Evolutionary conservation across 2,888 invertebrate genomes (phyloP), one percentile per base, ranked within the genome.

Genomic region (Apamea monoglypha): DNA sequence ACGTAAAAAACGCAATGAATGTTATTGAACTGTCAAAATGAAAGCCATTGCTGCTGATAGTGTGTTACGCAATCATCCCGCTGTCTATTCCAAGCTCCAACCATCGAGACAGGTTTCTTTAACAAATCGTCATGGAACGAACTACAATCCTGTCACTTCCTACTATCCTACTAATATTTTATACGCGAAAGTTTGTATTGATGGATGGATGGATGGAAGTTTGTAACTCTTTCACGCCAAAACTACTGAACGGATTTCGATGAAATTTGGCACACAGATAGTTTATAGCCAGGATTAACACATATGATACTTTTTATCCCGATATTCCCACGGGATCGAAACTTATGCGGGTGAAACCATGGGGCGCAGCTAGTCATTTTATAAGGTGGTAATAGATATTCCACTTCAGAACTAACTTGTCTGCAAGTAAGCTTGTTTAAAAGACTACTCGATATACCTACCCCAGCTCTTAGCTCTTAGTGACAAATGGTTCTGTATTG

Each of bases 381-480:
- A 67, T 67, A 69, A 69, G 16, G 29, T 47, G 18, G 29, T 75
- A 80, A 80, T 59, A 79, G 73, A 80, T 66, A 66, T 72, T 66
- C 8, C 14, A 56, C 29, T 78, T 50, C 8, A 44, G 5, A 74
- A 61, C 74, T 68, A 1, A 75, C 44, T 80, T 69, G 47, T 53
- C 61, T 74, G 44, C 18, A 32, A 47, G 61, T 47, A 75, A 12
- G n/a, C 80, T 63, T 47, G 61, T 74, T 68, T 44, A 36, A 36
- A 68, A 63, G 44, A 69, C 25, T 74, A 80, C 80, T 80, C 75
- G 74, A 80, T 80, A 74, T 14, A 63, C 29, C 21, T 68, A 63
- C 53, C 21, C 67, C 40, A 74, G 67, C 25, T 73, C 47, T 69
- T 50, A 40, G 7, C 40, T 40, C 40, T 40, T 18, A 67, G 66